Evolutionary conservation across 2,113 vertebrate species (phyloP), one percentile per base, ranked within the genome.

Genomic region (Emydura subglobosa): DNA sequence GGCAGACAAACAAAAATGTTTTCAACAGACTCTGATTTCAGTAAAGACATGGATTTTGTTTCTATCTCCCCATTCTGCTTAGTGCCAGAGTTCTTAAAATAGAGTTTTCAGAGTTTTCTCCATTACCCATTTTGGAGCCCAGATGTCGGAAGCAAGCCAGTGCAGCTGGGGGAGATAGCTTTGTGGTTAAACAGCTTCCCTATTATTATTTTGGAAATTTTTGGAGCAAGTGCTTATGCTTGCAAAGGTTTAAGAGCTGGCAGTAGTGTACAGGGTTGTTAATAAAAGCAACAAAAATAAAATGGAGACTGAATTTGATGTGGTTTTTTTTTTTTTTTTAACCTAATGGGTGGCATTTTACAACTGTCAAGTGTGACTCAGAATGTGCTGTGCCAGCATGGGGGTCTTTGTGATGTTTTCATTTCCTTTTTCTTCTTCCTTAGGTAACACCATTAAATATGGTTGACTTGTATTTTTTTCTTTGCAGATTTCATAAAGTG

Each of bases 21-120:
- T 97, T 97, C 93, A 95, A 96, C 83, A 83, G 84, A 87, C 90
- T 89, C 88, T 96, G 94, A 97, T 98, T 98, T 97, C 94, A 98
- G 88, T 87, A 97, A 97, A 98, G 97, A 96, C 89, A 80, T 89
- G 82, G 39, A 94, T 61, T 49, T 31, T 79, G 89, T 89, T 78
- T 6, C 0, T 4, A n/a, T 87, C 85, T 86, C 78, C 91, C 93
- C 92, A 94, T 97, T 93, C 88, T 96, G 49, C 85, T 86, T 87
- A 82, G 87, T 98, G 97, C 97, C 97, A 98, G 95, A 94, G 94
- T 95, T 96, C 96, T 98, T 98, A 97, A 98, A 98, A 98, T 98
- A 98, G 97, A 94, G 97, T 88, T 96, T 91, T 97, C 95, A 90
- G 92, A 97, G 92, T 95, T 85, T 97, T 96, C 94, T 96, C 65